A percentile compares a stretch with the other conserved stretches of the same genome.
Conservation (phyloP, 2,888 invertebrate genomes). For the Drosophila histrio region DNA sequence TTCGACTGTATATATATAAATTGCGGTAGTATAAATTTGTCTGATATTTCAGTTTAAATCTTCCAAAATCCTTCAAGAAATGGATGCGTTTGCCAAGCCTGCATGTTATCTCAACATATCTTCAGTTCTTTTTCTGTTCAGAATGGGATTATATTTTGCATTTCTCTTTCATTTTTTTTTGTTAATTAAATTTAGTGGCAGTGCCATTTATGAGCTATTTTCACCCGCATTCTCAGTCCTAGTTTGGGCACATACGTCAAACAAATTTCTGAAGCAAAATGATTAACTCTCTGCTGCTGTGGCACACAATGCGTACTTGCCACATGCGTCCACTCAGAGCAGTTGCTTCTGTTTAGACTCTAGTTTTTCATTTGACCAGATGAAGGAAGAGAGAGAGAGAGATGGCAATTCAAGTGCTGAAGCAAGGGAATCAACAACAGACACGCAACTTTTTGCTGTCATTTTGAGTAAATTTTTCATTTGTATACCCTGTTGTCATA, state of each 20-base stretch:
- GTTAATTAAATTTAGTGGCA: slow-evolving; percentile 47
- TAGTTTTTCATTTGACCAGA: slow-evolving; percentile 15
- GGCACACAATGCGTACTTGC: slow-evolving; percentile 11
- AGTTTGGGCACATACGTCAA: slow-evolving; percentile 42
- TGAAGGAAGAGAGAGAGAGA: neutral
- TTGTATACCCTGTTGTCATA: slow-evolving; percentile 28
- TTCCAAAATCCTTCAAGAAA: neutral
- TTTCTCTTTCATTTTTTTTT: neutral
- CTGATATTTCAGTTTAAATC: neutral
- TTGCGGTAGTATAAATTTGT: neutral
- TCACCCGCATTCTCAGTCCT: neutral
- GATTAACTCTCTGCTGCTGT: slow-evolving; percentile 61
- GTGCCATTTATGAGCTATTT: slow-evolving; percentile 45
- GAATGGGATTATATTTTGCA: slow-evolving; percentile 11
- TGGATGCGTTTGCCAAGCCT: neutral
- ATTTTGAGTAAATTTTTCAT: slow-evolving; percentile 71
- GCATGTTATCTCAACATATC: neutral
- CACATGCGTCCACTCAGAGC: slow-evolving; percentile 39
- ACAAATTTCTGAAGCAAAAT: slow-evolving; percentile 66
- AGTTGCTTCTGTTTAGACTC: slow-evolving; percentile 36
- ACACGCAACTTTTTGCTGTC: slow-evolving; percentile 71
- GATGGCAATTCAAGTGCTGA: neutral
- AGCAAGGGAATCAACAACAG: slow-evolving; percentile 23
- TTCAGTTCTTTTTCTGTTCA: neutral
- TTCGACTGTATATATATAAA: neutral